Conservation (phyloP, 2,888 invertebrate species). For the Tipula vernalis region DNA sequence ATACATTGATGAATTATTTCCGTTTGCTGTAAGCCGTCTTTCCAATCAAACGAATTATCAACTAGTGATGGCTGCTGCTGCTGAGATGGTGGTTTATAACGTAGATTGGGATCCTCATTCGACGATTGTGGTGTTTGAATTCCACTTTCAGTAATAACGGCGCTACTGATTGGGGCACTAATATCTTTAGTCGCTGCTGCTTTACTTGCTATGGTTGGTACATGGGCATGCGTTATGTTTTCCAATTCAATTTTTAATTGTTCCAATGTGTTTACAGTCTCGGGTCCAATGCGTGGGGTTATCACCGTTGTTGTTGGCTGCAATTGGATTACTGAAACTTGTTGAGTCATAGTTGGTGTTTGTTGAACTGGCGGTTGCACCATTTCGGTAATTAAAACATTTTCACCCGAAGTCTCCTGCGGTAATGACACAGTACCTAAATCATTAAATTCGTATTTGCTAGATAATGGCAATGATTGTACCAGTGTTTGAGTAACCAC, state of each 20-base stretch:
- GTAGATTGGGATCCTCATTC: background rate
- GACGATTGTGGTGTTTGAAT: background rate
- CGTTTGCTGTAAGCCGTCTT: background rate
- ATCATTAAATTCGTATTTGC: slow-evolving; percentile 19
- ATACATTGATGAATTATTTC: background rate
- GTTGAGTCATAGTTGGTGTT: slow-evolving; percentile 21
- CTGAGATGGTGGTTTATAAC: background rate
- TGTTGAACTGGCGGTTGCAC: slow-evolving; percentile 14
- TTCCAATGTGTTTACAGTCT: slow-evolving; percentile 41
- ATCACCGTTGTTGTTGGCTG: slow-evolving; percentile 23
- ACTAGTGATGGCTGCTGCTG: slow-evolving; percentile 13
- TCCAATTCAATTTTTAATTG: slow-evolving; percentile 45
- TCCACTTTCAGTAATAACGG: slow-evolving; percentile 13
- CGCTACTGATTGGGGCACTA: slow-evolving; percentile 17
- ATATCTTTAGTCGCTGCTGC: slow-evolving; percentile 18
- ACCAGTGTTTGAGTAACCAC: background rate
- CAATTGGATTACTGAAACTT: slow-evolving; percentile 17
- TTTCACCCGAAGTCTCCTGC: background rate
- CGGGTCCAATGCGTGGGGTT: slow-evolving; percentile 29
- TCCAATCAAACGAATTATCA: background rate
- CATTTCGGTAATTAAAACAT: background rate
- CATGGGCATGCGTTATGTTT: slow-evolving; percentile 43
- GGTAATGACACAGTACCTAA: background rate
- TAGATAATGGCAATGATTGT: background rate
- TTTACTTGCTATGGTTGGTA: slow-evolving; percentile 19